These are phyloP conservation scores for Ectobius pallidus DNA, from an alignment of 2,888 invertebrate species.

Conservation along the genomic window DNA sequence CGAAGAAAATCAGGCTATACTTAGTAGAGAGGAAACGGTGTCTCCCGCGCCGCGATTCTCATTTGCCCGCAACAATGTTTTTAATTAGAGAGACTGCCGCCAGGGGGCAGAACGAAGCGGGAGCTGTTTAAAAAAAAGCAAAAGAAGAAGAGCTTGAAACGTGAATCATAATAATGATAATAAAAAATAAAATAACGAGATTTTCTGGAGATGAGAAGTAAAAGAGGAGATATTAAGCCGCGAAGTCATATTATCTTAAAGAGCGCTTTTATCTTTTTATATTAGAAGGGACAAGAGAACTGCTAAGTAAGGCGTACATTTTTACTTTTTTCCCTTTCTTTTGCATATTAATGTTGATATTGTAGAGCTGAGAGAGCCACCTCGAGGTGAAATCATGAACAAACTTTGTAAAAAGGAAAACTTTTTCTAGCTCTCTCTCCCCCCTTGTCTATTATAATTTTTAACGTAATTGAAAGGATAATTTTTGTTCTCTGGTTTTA, in stretches of 20 bases:
- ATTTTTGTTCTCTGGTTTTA: neutral
- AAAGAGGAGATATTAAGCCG: conserved; percentile 43
- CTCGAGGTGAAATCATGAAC: conserved; percentile 27
- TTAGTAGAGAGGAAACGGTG: neutral
- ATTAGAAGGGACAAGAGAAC: conserved; percentile 37
- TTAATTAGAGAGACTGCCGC: conserved; percentile 55
- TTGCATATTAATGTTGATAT: conserved; percentile 24
- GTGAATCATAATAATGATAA: conserved; percentile 42
- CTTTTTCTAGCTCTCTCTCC: conserved; percentile 13
- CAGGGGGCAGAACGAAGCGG: conserved; percentile 48
- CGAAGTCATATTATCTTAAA: conserved; percentile 42
- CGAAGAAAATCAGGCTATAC: neutral
- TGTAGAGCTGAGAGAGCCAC: conserved; percentile 18
- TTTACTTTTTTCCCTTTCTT: neutral
- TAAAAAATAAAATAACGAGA: conserved; percentile 42
- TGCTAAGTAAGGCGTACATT: conserved; percentile 10
- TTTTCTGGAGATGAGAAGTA: conserved; percentile 36
- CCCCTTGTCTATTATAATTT: too few species aligned
- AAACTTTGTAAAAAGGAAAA: conserved; percentile 6
- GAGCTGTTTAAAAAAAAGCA: conserved; percentile 28
- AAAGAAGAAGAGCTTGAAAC: conserved; percentile 27
- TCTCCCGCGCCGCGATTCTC: conserved; percentile 25
- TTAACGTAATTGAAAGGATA: conserved; percentile 9
- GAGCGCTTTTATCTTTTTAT: conserved; percentile 41
- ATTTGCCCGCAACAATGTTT: conserved; percentile 55